Base-by-base conservation (phyloP, 2,113 vertebrate genomes). In the Patagioenas fasciata region DNA sequence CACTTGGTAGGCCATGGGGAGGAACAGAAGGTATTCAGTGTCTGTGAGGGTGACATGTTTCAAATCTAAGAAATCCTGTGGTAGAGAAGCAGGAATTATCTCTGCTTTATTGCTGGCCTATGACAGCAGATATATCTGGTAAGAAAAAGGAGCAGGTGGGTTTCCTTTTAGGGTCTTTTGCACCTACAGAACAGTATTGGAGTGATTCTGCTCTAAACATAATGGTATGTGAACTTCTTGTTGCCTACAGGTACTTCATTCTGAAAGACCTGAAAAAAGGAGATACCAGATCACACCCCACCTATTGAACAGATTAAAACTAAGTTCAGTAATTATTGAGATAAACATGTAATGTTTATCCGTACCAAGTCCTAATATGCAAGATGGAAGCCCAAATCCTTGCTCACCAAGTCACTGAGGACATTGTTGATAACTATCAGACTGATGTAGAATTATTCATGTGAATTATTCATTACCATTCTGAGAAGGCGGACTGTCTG, bases 401-500 rank as follows among this genome's bases (percentile, higher is more conserved):
- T 90, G 28, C 28, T 78, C 2, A 19, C 34, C 21, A 58, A 32
- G 28, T 74, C 19, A 29, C 15, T 88, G 36, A 88, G 36, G 36
- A 53, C 38, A 21, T 26, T 53, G 71, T 62, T 92, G 85, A 78
- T 93, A 95, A 38, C 93, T 91, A 71, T 86, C 75, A 86, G 67
- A 26, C n/a, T 38, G 40, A 66, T 77, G 11, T 7, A 77, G 67
- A 80, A 42, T 90, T 78, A 94, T 79, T 75, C 23, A 74, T 66
- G 47, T 71, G 29, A 51, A 51, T 51, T 51, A 51, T 51, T 51
- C 50, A 51, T 51, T 92, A 85, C 17, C 10, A 11, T 51, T 67
- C 56, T 83, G 21, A 0, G 2, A 90, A 66, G 65, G 23, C 23
- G 3, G 60, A 8, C 60, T 80, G 31, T 70, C 47, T 92, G 69